Conservation (phyloP, 2,797 vertebrate genomes). For the Manis javanica region DNA sequence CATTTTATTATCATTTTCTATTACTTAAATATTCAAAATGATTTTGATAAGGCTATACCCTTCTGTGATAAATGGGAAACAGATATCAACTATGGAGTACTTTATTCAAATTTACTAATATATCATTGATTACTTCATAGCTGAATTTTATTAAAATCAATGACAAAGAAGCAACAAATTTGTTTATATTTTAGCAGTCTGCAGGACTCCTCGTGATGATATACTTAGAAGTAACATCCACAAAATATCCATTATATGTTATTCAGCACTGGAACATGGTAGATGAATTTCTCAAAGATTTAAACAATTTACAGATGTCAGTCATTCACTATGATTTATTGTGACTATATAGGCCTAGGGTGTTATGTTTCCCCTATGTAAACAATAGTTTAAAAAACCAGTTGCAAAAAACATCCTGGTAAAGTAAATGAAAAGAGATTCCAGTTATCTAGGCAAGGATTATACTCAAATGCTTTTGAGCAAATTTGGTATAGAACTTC, state of each 20-base stretch:
- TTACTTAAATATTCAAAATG: slow-evolving; percentile 41
- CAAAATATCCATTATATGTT: background rate
- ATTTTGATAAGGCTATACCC: background rate
- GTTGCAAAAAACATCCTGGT: background rate
- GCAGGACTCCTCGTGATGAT: background rate
- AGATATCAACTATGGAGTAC: background rate
- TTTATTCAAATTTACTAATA: background rate
- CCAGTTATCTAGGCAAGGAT: background rate
- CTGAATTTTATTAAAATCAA: slow-evolving; percentile 47
- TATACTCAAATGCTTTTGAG: background rate
- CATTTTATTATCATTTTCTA: slow-evolving; percentile 30
- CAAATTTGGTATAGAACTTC: background rate
- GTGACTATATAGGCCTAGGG: background rate
- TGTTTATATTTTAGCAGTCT: background rate
- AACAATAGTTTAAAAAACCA: background rate
- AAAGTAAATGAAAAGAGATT: slow-evolving; percentile 9
- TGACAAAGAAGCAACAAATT: background rate
- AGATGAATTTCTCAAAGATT: background rate
- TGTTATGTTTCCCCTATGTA: background rate
- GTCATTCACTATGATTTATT: slow-evolving; percentile 4
- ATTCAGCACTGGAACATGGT: background rate
- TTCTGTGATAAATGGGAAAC: slow-evolving; percentile 20
- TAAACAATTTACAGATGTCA: background rate
- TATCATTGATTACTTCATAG: background rate
- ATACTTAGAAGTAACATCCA: background rate